phyloP scores from a whole-genome alignment of 2,888 invertebrate species.

The Epsilonema sp. region DNA sequence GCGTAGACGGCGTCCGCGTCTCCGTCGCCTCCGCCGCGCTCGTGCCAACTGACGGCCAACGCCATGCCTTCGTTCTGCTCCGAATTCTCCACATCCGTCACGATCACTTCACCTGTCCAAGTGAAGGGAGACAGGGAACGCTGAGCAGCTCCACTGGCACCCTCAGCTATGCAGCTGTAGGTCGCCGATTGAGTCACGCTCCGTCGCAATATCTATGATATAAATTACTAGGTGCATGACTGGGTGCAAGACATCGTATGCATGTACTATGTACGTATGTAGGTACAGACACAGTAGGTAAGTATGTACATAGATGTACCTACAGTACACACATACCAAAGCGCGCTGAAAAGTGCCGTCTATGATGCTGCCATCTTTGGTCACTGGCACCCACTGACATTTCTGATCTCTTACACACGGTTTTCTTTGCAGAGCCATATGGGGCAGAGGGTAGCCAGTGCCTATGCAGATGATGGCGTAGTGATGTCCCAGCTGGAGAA shows the following conservation, averaged over 20 bases:
- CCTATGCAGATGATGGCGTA: constrained; percentile 1
- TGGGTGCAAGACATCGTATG: too few relatives aligned
- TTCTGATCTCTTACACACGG: neutral
- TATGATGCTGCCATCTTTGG: too few relatives aligned
- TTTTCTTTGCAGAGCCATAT: neutral
- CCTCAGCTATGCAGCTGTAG: neutral
- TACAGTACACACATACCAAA: too few relatives aligned
- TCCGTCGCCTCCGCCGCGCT: neutral
- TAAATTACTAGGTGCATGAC: too few relatives aligned
- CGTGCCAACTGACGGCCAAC: neutral
- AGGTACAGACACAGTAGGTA: too few relatives aligned
- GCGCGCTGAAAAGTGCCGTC: too few relatives aligned
- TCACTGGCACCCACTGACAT: neutral
- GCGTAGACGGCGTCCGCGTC: neutral
- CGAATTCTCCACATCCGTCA: neutral
- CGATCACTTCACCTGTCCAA: neutral
- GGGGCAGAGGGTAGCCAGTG: neutral
- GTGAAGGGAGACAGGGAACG: neutral
- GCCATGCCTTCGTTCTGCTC: neutral
- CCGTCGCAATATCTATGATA: too few relatives aligned
- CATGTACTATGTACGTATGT: too few relatives aligned
- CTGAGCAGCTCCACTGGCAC: neutral
- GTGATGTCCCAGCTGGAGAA: neutral
- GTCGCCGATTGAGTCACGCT: neutral
- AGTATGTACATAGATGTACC: too few relatives aligned